Conservation (phyloP, 2,888 invertebrate species). For the Syrphus vitripennis region DNA sequence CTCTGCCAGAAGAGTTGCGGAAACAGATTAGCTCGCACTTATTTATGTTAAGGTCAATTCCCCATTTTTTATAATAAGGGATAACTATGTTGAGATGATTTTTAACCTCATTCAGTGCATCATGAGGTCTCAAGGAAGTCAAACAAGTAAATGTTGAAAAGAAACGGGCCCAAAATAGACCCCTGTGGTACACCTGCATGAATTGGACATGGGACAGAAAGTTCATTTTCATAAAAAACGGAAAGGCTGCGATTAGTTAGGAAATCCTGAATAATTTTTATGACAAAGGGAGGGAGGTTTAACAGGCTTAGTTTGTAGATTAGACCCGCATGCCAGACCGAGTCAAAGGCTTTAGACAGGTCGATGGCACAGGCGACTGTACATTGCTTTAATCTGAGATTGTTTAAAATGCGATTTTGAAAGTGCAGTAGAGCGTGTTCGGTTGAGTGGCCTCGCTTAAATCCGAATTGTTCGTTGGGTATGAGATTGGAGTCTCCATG, state of each 20-base stretch:
- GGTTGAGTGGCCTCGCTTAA: background rate
- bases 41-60: background rate
- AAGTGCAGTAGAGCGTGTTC: slow-evolving; percentile 12
- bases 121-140: background rate
- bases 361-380: slow-evolving; percentile 1
- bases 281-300: background rate
- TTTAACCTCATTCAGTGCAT: background rate
- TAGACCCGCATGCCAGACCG: background rate
- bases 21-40: background rate
- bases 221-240: background rate
- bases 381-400: background rate
- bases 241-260: background rate
- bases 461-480: background rate
- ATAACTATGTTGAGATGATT: background rate
- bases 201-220: background rate
- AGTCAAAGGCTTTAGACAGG: background rate
- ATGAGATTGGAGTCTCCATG: background rate
- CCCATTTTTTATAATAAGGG: background rate
- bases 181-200: background rate
- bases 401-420: background rate
- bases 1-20: background rate
- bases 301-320: background rate
- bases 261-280: background rate
- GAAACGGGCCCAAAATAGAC: no score
- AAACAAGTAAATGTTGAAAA: background rate